Evolutionary conservation across 2,888 invertebrate species (phyloP).

Genomic region (Rapana venosa): DNA sequence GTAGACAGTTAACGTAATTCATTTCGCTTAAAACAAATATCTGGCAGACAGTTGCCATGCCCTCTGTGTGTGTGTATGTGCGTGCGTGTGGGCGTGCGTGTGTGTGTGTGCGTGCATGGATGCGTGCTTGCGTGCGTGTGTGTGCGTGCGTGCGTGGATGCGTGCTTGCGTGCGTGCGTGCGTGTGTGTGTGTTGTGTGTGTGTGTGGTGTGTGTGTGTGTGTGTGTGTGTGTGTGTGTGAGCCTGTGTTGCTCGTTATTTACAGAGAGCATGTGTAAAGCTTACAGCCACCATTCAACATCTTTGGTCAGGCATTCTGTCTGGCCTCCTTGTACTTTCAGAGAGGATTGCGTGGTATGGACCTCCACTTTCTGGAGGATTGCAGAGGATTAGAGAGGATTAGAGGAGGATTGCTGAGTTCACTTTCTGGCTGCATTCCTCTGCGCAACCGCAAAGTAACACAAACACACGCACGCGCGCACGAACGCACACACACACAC

Average conservation of each 20-base stretch:
- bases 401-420: no score
- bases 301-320: not conserved
- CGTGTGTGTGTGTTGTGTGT: not conserved
- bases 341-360: not conserved
- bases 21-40: no score
- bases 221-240: conserved; percentile 1
- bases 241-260: not conserved
- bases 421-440: no score
- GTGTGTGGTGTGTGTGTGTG: not conserved
- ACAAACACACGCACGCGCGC: not conserved
- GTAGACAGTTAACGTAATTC: no score
- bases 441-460: no score
- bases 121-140: not conserved
- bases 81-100: not conserved
- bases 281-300: not conserved
- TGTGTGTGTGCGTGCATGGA: not conserved
- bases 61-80: not conserved
- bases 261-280: not conserved
- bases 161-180: not conserved
- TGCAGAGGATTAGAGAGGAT: no score
- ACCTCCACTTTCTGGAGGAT: no score
- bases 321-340: not conserved
- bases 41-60: no score
- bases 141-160: not conserved
- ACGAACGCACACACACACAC: not conserved